Evolutionary conservation across 2,797 vertebrate genomes (phyloP).

Genomic region (Macropus fuliginosus): DNA sequence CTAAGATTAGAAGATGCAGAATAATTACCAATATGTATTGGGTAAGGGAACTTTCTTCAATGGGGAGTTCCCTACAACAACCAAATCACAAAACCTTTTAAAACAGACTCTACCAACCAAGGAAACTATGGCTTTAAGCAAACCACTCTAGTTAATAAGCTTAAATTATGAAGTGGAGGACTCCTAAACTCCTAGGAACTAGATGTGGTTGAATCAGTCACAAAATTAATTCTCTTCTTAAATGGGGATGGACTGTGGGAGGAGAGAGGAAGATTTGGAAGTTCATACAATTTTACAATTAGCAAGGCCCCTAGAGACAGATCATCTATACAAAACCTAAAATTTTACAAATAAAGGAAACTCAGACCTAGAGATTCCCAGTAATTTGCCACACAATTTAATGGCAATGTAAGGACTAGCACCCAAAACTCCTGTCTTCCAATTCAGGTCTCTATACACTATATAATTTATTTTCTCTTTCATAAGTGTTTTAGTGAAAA

Average conservation of each 20-base stretch:
- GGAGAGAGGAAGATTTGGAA: neutral
- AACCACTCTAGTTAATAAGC: neutral
- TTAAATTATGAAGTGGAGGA: constrained; percentile 30
- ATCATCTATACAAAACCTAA: neutral
- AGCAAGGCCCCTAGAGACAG: neutral
- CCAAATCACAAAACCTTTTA: constrained; percentile 20
- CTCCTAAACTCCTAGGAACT: constrained; percentile 39
- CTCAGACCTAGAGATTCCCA: neutral
- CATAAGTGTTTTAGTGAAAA: neutral
- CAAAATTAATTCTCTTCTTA: constrained; percentile 48
- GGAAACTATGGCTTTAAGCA: constrained; percentile 12
- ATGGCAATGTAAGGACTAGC: neutral
- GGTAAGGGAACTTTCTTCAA: neutral
- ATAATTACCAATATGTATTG: neutral
- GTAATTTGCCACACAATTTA: neutral
- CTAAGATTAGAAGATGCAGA: neutral
- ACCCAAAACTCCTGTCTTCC: neutral
- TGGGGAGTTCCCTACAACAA: neutral
- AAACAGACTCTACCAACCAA: constrained; percentile 17
- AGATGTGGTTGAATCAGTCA: constrained; percentile 27
- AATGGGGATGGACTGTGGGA: neutral
- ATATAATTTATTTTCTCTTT: neutral
- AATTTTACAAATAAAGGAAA: neutral
- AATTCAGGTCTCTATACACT: neutral
- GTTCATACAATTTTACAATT: neutral